Conservation (phyloP, 2,797 vertebrate species). For the Paedocypris micromegethes region DNA sequence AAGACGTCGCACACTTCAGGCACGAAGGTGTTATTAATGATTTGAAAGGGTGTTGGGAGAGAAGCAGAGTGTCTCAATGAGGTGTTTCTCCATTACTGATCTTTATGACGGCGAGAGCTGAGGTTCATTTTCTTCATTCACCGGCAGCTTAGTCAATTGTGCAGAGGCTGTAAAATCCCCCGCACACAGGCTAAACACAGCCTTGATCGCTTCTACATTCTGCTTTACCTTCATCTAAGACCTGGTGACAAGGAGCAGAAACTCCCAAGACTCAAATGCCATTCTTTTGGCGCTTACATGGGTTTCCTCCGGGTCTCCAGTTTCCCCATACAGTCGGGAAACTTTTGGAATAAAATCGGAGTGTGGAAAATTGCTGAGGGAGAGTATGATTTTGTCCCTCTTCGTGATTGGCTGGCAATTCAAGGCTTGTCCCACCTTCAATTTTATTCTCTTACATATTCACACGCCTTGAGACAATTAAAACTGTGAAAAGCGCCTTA, state of each 20-base stretch:
- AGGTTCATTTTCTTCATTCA: constrained; percentile 59
- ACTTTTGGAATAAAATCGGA: too few relatives aligned
- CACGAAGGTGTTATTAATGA: constrained; percentile 61
- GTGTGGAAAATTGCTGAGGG: too few relatives aligned
- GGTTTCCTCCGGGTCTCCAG: too few relatives aligned
- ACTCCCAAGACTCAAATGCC: neutral
- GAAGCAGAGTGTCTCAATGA: constrained; percentile 46
- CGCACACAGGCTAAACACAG: constrained; percentile 42
- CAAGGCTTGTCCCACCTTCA: too few relatives aligned
- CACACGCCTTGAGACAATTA: too few relatives aligned
- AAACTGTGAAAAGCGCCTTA: too few relatives aligned
- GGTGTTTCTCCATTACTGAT: constrained; percentile 59
- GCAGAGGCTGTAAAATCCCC: constrained; percentile 40
- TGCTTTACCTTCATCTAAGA: constrained; percentile 30
- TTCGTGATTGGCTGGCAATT: too few relatives aligned
- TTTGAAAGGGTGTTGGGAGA: constrained; percentile 50
- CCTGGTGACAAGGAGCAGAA: constrained; percentile 18
- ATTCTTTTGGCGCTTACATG: too few relatives aligned
- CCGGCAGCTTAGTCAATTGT: constrained; percentile 56
- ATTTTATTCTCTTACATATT: too few relatives aligned
- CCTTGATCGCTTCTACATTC: constrained; percentile 37
- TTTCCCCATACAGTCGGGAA: too few relatives aligned
- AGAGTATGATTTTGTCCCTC: too few relatives aligned
- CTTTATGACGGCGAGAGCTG: constrained; percentile 51
- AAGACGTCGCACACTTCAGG: too few relatives aligned